These are phyloP conservation scores for Pomatorhinus ruficollis DNA, from an alignment of 2,113 vertebrate species.

Conservation along the genomic window DNA sequence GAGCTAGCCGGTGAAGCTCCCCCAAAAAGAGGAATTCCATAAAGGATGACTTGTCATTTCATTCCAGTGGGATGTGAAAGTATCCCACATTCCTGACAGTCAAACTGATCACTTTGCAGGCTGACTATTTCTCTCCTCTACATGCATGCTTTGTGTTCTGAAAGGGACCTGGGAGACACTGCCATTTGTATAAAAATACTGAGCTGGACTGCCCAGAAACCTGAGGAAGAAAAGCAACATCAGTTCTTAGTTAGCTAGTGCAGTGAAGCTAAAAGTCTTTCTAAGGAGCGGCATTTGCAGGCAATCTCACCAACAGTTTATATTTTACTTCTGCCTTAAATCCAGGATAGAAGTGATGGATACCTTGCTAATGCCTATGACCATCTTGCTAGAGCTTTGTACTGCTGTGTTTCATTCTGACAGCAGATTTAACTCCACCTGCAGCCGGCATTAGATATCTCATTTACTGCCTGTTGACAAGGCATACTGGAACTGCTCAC, in stretches of 20 bases:
- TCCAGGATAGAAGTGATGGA: neutral
- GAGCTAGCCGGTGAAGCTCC: too few species aligned
- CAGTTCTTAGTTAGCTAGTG: neutral
- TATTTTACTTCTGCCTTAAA: neutral
- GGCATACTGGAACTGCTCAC: neutral
- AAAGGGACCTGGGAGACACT: neutral
- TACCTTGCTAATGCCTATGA: neutral
- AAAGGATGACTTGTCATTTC: neutral
- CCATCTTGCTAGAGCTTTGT: neutral
- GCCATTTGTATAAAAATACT: neutral
- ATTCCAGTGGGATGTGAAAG: neutral
- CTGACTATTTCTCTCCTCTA: neutral
- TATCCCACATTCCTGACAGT: neutral
- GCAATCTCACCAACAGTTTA: neutral
- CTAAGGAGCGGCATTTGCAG: neutral
- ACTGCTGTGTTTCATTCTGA: neutral
- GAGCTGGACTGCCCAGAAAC: neutral
- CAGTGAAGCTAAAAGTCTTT: neutral
- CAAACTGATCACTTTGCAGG: neutral
- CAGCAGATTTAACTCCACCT: neutral
- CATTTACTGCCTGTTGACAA: neutral
- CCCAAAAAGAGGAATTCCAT: too few species aligned
- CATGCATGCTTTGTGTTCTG: neutral
- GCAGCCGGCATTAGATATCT: neutral
- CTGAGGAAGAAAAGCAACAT: neutral